Evolutionary conservation across 2,888 invertebrate genomes (phyloP), one percentile per base, ranked within the genome.

Genomic region (Microchrysa polita): DNA sequence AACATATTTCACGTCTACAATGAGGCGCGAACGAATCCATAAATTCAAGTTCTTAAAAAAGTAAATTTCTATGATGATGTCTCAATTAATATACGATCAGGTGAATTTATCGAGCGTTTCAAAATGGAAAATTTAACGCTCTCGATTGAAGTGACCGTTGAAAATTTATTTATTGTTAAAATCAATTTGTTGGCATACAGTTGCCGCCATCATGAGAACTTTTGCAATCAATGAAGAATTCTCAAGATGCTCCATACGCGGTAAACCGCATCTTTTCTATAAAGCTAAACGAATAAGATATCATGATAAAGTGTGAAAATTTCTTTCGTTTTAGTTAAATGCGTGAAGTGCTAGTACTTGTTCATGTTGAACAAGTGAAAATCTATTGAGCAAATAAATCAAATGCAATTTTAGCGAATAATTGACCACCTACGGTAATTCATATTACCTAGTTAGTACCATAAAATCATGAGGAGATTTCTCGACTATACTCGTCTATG

Each of bases 161-260:
- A 55, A 55, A 69, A 53, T 69, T 69, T 69, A 40, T 55, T 40
- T 55, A 69, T 69, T 69, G 69, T 69, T 42, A 20, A 69, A 69
- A 69, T 69, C 69, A 69, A 69, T 69, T 69, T 69, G 69, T 42
- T 55, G 69, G 48, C 57, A 20, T n/a, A n/a, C n/a, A n/a, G n/a
- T n/a, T n/a, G n/a, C 42, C 55, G 69, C 53, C 67, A 27, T 18
- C 53, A 69, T 69, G 69, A 69, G 69, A 69, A 69, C 40, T 40
- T 55, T 55, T 34, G 18, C 10, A 57, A 12, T 55, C 4, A 5
- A 20, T 5, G 22, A n/a, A n/a, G n/a, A 55, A 57, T 69, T 69
- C 55, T 69, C 69, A 69, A 69, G 69, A 23, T 69, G 27, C 27
- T 7, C 4, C 27, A n/a, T n/a, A 12, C 18, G 55, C 55, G 18